Evolutionary conservation across 2,888 invertebrate species (phyloP).

Genomic region (Cabera pusaria): DNA sequence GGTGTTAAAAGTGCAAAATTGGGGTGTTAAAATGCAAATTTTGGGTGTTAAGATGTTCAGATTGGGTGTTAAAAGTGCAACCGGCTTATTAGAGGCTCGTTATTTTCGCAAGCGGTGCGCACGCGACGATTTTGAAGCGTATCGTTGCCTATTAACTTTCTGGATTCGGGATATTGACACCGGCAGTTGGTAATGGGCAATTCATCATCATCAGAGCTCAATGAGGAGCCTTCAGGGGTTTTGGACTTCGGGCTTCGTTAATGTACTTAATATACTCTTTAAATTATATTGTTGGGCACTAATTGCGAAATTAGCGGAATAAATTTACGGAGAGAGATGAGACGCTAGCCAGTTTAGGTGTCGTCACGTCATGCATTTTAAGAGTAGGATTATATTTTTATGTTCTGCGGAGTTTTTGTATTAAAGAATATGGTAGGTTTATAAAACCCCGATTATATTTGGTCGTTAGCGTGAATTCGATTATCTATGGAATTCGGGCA

Average conservation of each 20-base stretch:
- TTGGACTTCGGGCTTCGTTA: too few relatives aligned
- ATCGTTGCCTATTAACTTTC: constrained; percentile 32
- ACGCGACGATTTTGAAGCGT: constrained; percentile 35
- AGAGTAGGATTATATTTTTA: too few relatives aligned
- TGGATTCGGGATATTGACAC: constrained; percentile 16
- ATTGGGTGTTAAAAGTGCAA: constrained; percentile 30
- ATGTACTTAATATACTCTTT: constrained; percentile 1
- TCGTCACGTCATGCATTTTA: too few relatives aligned
- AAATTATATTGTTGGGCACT: neutral
- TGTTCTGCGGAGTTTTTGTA: too few relatives aligned
- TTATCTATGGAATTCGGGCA: too few relatives aligned
- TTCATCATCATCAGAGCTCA: constrained; percentile 30
- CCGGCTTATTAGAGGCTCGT: constrained; percentile 36
- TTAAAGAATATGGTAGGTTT: too few relatives aligned
- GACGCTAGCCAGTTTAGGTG: too few relatives aligned
- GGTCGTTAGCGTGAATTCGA: too few relatives aligned
- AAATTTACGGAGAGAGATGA: too few relatives aligned
- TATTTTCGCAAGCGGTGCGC: constrained; percentile 35
- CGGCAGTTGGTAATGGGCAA: constrained; percentile 13
- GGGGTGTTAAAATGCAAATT: constrained; percentile 6
- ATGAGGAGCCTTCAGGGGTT: constrained; percentile 16
- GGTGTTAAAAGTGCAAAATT: constrained; percentile 52
- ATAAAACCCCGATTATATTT: too few relatives aligned
- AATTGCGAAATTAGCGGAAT: too few relatives aligned
- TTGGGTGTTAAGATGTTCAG: constrained; percentile 26